Percentiles rank a stretch among this genome's conserved stretches.
These are phyloP conservation scores for Numenius arquata DNA, from an alignment of 2,113 vertebrate species.

Conservation along the genomic window DNA sequence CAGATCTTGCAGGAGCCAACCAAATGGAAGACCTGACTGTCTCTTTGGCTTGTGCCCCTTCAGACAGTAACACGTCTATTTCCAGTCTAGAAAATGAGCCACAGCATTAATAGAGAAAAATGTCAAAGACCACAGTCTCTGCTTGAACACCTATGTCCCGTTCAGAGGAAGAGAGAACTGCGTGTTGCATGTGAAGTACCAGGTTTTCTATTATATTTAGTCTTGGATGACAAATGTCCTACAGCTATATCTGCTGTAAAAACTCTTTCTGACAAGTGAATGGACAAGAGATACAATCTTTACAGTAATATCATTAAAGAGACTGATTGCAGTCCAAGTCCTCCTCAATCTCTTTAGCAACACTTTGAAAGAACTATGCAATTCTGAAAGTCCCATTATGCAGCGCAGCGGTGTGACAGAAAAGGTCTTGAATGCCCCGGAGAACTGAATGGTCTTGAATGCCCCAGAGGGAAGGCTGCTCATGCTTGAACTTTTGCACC, in stretches of 20 bases:
- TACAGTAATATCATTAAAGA: background rate
- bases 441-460: background rate
- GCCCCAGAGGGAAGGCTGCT: background rate
- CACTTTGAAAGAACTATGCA: background rate
- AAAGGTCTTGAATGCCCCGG: background rate
- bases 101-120: background rate
- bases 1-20: background rate
- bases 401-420: background rate
- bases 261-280: background rate
- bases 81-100: background rate
- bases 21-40: background rate
- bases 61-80: background rate
- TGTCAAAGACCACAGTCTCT: background rate
- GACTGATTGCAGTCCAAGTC: background rate
- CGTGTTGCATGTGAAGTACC: background rate
- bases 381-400: background rate
- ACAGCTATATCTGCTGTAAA: background rate
- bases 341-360: slow-evolving; percentile 15
- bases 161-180: background rate
- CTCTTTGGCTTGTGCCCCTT: background rate
- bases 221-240: background rate
- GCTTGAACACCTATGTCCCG: background rate
- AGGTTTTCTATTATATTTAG: background rate
- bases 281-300: background rate
- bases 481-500: background rate